These are phyloP conservation scores for Xanthorhoe spadicearia DNA, from an alignment of 2,888 invertebrate species.

Conservation along the genomic window DNA sequence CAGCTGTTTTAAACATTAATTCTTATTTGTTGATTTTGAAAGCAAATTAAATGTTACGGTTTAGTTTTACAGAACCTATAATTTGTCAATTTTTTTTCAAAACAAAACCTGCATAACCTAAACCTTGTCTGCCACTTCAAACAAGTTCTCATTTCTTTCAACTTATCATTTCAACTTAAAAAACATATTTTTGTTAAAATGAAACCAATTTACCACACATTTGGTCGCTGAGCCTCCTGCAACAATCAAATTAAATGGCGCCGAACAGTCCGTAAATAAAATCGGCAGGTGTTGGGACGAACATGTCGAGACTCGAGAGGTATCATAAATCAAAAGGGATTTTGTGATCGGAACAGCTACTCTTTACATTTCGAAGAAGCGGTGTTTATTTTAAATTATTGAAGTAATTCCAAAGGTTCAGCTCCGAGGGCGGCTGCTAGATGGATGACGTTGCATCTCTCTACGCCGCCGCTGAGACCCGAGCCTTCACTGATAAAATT, in stretches of 20 bases:
- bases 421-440: conserved; percentile 62
- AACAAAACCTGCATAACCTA: background rate
- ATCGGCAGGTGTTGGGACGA: conserved; percentile 63
- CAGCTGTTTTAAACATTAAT: conserved; percentile 81
- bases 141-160: no score
- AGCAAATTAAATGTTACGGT: conserved; percentile 66
- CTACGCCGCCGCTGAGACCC: conserved; percentile 56
- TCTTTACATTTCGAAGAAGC: conserved; percentile 66
- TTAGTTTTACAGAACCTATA: conserved; percentile 17
- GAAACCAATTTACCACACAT: conserved; percentile 21
- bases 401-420: conserved; percentile 69
- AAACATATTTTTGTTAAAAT: background rate
- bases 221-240: conserved; percentile 15
- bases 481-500: conserved; percentile 69
- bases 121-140: no score
- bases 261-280: conserved; percentile 45
- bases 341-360: conserved; percentile 65
- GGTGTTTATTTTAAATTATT: conserved; percentile 78
- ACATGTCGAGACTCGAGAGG: conserved; percentile 52
- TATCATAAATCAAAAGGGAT: conserved; percentile 72
- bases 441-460: conserved; percentile 76
- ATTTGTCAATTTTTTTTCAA: background rate
- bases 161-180: background rate
- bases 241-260: conserved; percentile 31
- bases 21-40: conserved; percentile 79